A percentile compares a stretch with the other conserved stretches of the same genome.
These are phyloP conservation scores for Brachystomella parvula DNA, from an alignment of 1,140 invertebrate genomes.

Conservation along the genomic window DNA sequence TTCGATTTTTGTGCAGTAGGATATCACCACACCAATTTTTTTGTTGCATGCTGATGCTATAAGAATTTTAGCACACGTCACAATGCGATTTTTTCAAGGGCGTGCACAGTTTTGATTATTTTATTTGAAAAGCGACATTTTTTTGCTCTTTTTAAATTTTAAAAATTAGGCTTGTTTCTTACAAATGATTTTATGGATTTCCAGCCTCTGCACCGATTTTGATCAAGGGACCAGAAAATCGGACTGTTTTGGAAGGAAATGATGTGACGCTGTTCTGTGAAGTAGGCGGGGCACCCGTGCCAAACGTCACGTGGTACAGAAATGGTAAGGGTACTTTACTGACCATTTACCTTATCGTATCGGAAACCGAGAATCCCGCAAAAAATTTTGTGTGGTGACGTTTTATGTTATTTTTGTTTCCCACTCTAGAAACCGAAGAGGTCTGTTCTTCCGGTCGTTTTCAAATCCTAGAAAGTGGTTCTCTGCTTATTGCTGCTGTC, in stretches of 20 bases:
- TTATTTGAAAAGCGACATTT: neutral
- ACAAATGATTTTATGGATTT: conserved; percentile 38
- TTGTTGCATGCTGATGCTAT: no score
- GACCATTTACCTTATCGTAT: neutral
- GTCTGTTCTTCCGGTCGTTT: conserved; percentile 55
- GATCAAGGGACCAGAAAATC: conserved; percentile 69
- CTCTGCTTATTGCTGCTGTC: conserved; percentile 77
- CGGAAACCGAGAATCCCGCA: neutral
- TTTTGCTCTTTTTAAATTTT: no score
- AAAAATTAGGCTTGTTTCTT: conserved; percentile 3
- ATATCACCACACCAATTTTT: no score
- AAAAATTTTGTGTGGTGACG: neutral
- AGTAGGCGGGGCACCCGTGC: conserved; percentile 70
- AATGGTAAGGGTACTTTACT: conserved; percentile 57
- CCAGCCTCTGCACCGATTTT: conserved; percentile 74
- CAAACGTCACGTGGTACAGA: conserved; percentile 84
- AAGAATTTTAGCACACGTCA: no score
- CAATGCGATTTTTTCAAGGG: neutral
- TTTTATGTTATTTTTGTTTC: conserved; percentile 1
- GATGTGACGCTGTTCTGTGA: conserved; percentile 74
- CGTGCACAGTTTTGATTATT: neutral
- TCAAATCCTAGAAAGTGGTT: conserved; percentile 74
- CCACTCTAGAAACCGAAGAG: conserved; percentile 39
- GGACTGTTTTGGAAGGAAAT: conserved; percentile 82
- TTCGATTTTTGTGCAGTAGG: neutral